Base-by-base conservation (phyloP, 2,113 vertebrate genomes). In the Misgurnus mizolepis region DNA sequence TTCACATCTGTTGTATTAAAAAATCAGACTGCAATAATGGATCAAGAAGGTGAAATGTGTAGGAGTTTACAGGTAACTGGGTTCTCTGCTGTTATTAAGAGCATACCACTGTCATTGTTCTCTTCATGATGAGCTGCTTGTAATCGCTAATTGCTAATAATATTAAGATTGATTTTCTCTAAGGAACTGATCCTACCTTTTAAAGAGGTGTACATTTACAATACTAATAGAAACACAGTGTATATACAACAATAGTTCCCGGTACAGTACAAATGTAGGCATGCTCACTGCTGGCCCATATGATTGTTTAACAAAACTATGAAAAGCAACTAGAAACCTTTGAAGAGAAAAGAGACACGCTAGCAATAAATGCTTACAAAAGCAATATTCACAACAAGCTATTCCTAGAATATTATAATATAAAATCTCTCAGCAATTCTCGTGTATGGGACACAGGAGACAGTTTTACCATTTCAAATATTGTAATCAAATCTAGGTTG, bases 31-130 rank as follows among this genome's bases (percentile, higher is more conserved):
- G 34, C 41, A 64, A 64, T 64, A 8, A 6, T 7, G 17, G 75
- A 62, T 77, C 75, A 77, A 55, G 34, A 64, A 55, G 75, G 75
- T 77, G 62, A 66, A 77, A 55, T 66, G 34, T 67, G 75, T 66
- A 17, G 75, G 75, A 4, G 34, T 67, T 55, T 34, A 77, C 17
- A 64, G 66, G 75, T 55, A 15, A 66, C 22, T 77, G 60, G 41
- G 45, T 77, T 55, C 3, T 67, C 47, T 53, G 0, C 45, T 53
- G 61, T 55, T 27, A 55, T 17, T 8, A 34, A 64, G 43, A 64
- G 4, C 60, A 50, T 2, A 50, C 11, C 4, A 4, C 18, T 40
- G 45, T 56, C 15, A 60, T 18, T 22, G 58, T 7, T 55, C 18
- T 40, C 4, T 53, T 39, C 5, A 9, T 50, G 22, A 53, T 7